These are phyloP conservation scores for Paradisaea rubra DNA, from an alignment of 2,113 vertebrate genomes.

Conservation along the genomic window DNA sequence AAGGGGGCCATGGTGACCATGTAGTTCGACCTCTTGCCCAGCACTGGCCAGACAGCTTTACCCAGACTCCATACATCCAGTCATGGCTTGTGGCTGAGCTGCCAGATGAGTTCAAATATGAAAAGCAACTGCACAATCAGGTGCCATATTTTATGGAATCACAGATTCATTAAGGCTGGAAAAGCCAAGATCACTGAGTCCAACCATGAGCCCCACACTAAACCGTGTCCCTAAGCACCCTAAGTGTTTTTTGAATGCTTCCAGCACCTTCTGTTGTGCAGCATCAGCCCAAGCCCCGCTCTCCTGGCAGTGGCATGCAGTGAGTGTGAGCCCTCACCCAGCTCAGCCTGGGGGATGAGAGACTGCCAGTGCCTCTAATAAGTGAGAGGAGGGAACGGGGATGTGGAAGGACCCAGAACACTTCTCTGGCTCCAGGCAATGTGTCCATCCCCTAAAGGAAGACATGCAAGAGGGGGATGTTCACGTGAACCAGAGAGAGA, in stretches of 20 bases:
- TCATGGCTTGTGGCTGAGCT: background rate
- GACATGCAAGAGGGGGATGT: background rate
- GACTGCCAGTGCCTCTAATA: background rate
- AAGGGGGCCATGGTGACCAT: background rate
- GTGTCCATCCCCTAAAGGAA: background rate
- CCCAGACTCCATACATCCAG: background rate
- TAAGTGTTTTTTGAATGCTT: background rate
- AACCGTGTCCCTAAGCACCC: background rate
- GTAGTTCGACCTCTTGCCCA: background rate
- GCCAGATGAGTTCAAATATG: background rate
- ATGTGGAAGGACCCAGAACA: background rate
- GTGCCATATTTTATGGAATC: background rate
- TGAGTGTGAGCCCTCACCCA: background rate
- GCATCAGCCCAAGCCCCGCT: background rate
- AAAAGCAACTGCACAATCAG: background rate
- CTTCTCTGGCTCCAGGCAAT: background rate
- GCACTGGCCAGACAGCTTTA: background rate
- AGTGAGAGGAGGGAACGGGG: background rate
- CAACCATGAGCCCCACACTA: background rate
- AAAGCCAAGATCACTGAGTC: background rate
- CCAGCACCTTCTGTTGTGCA: background rate
- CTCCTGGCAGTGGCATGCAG: accelerated
- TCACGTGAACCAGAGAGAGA: background rate
- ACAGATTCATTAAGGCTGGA: background rate
- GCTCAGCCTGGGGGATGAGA: background rate